A percentile compares a stretch with the other conserved stretches of the same genome.
phyloP scores from a whole-genome alignment of 2,113 vertebrate genomes.

The Camelus bactrianus region DNA sequence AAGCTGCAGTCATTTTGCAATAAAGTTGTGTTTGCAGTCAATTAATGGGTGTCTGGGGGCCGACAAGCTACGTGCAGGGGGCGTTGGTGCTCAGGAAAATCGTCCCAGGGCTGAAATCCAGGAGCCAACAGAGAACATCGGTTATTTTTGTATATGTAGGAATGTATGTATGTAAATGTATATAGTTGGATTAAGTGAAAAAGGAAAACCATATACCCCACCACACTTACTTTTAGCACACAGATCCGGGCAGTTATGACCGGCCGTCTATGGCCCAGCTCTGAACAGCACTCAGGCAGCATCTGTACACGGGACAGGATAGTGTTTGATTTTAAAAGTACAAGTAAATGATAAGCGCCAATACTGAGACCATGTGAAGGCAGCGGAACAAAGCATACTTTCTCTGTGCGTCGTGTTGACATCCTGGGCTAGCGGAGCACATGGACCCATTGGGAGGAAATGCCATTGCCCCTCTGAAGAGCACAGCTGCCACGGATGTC shows the following conservation, averaged over 20 bases:
- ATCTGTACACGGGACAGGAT: conserved; percentile 81
- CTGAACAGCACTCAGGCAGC: conserved; percentile 74
- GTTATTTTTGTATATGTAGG: not conserved
- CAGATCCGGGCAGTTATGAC: conserved; percentile 71
- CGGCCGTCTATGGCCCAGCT: conserved; percentile 67
- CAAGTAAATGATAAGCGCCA: conserved; percentile 88
- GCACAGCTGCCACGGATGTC: conserved; percentile 95
- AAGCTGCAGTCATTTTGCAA: conserved; percentile 85
- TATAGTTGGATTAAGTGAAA: rapidly evolving
- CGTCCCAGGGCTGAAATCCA: conserved; percentile 16
- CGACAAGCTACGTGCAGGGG: conserved; percentile 53
- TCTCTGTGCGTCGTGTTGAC: conserved; percentile 92
- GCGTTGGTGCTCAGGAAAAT: not conserved
- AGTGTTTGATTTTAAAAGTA: conserved; percentile 85
- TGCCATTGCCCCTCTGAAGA: conserved; percentile 91
- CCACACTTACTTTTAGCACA: conserved; percentile 72
- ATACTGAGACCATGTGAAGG: conserved; percentile 93
- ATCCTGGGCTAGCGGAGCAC: conserved; percentile 92
- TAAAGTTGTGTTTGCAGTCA: conserved; percentile 86
- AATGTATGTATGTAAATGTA: not conserved
- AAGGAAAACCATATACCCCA: not conserved
- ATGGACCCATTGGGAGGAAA: conserved; percentile 92
- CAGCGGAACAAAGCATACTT: conserved; percentile 94
- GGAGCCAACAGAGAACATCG: not conserved
- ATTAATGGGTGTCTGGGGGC: conserved; percentile 83